Evolutionary conservation across 2,113 vertebrate species (phyloP).

Genomic region (Empidonax traillii): DNA sequence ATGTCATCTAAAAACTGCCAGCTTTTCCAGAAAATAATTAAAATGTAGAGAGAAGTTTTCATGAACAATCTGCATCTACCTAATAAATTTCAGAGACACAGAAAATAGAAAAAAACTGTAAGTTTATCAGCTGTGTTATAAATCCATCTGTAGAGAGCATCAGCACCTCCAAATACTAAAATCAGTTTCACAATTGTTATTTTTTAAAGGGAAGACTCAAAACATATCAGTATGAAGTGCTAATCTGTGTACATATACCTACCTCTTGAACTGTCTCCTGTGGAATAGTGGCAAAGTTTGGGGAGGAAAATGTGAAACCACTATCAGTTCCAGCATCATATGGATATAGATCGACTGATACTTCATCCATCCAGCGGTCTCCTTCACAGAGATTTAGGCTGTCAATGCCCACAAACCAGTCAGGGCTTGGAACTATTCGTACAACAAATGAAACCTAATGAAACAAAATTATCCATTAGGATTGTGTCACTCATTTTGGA

Average conservation of each 20-base stretch:
- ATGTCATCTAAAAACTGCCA: not conserved
- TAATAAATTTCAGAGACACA: not conserved
- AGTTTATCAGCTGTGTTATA: not conserved
- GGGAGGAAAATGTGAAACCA: conserved; percentile 97
- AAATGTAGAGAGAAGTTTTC: not conserved
- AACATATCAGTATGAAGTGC: not conserved
- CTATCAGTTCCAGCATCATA: conserved; percentile 96
- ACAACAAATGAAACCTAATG: conserved; percentile 88
- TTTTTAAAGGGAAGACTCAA: not conserved
- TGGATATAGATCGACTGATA: conserved; percentile 85
- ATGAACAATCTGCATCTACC: not conserved
- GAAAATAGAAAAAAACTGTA: not conserved
- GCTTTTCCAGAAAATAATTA: not conserved
- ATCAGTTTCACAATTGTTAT: not conserved
- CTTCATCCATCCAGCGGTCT: conserved; percentile 84
- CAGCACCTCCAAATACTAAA: not conserved
- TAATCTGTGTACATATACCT: not conserved
- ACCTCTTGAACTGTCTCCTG: conserved; percentile 92
- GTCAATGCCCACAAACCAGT: conserved; percentile 96
- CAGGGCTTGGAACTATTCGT: conserved; percentile 90
- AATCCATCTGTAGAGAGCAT: not conserved
- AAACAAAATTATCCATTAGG: not conserved
- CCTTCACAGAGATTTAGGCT: conserved; percentile 88
- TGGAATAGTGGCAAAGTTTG: conserved; percentile 96
- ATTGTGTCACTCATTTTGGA: not conserved